Conservation (phyloP, 2,888 invertebrate genomes). For the Amphipoea lucens region DNA sequence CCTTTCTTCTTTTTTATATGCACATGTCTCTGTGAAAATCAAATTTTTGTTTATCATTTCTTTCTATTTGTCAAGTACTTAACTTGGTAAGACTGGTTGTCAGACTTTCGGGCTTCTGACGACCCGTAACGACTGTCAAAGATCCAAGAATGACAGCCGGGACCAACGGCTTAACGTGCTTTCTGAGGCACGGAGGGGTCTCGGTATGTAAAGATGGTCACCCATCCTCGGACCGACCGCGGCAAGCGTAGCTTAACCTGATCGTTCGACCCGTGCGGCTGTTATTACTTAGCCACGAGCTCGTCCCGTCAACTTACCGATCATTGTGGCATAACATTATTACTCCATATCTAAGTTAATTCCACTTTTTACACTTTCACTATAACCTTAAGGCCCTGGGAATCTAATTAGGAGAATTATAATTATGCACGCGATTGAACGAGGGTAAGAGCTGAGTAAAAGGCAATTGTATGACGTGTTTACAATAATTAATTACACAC, state of each 20-base stretch:
- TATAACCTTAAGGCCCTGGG: slow-evolving; percentile 51
- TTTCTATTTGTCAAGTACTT: background rate
- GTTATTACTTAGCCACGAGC: no score
- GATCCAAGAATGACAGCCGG: no score
- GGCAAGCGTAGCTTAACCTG: no score
- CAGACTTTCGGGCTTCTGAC: no score
- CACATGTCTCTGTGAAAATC: no score
- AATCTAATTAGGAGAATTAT: slow-evolving; percentile 36
- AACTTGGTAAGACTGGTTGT: no score
- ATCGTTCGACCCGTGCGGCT: no score
- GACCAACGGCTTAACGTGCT: no score
- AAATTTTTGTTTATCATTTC: background rate
- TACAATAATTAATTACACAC: slow-evolving; percentile 44
- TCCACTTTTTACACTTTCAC: slow-evolving; percentile 55
- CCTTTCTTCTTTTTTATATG: background rate
- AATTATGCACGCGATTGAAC: slow-evolving; percentile 23
- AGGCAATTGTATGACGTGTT: slow-evolving; percentile 37
- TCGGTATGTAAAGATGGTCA: no score
- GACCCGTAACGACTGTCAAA: no score
- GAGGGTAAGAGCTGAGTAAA: slow-evolving; percentile 20
- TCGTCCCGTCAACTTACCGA: background rate
- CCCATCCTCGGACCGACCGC: no score
- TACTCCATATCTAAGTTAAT: slow-evolving; percentile 3
- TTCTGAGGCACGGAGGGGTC: no score
- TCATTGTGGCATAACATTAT: slow-evolving; percentile 20